Conservation (phyloP, 2,797 vertebrate genomes). For the Artibeus lituratus region DNA sequence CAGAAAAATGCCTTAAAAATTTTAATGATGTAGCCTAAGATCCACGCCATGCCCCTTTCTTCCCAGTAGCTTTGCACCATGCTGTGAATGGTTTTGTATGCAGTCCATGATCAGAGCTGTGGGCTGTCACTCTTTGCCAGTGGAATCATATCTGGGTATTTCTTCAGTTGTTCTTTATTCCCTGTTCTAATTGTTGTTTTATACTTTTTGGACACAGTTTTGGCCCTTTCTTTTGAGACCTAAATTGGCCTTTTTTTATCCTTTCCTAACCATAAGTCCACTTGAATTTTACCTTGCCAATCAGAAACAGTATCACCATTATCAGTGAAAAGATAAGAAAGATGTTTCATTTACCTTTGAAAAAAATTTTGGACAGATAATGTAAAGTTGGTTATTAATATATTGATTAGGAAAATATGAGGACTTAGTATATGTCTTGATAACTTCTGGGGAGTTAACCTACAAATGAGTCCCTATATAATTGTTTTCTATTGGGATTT, state of each 20-base stretch:
- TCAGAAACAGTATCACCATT: neutral
- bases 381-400: neutral
- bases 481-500: neutral
- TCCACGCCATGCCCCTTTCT: neutral
- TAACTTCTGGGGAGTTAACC: neutral
- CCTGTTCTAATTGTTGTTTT: neutral
- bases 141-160: neutral
- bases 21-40: neutral
- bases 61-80: neutral
- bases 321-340: neutral
- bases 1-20: neutral
- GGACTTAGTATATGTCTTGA: neutral
- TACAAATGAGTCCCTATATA: neutral
- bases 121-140: neutral
- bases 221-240: neutral
- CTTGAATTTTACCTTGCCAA: neutral
- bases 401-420: neutral
- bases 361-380: neutral
- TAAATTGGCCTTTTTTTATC: neutral
- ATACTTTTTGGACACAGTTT: neutral
- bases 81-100: neutral
- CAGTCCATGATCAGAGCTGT: neutral
- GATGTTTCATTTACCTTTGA: neutral
- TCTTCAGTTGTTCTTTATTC: neutral
- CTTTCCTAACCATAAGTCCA: neutral